A percentile compares a stretch with the other conserved stretches of the same genome.
Conservation (phyloP, 2,797 vertebrate species). For the Myiothlypis chrysogaster region DNA sequence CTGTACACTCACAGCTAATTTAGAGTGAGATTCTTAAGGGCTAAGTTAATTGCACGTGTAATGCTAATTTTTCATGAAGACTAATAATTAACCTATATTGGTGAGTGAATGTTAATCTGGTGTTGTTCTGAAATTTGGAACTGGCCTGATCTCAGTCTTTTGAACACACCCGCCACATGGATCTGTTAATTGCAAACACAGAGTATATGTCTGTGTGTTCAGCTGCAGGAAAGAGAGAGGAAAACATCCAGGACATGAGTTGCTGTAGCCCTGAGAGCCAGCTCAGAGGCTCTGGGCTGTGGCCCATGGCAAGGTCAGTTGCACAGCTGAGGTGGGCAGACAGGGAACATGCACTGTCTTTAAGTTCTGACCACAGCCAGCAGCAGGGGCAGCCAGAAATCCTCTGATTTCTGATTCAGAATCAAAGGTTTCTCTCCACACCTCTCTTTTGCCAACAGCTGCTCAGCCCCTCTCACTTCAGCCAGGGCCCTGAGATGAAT, state of each 20-base stretch:
- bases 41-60: neutral
- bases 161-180: neutral
- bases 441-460: neutral
- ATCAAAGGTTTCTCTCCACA: constrained; percentile 13
- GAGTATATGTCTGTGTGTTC: neutral
- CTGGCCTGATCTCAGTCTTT: neutral
- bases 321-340: neutral
- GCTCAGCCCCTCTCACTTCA: neutral
- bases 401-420: neutral
- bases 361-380: neutral
- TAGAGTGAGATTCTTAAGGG: neutral
- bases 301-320: neutral
- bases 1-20: neutral
- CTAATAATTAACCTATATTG: neutral
- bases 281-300: neutral
- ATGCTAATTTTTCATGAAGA: neutral
- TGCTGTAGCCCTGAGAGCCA: neutral
- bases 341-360: neutral
- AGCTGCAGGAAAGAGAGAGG: neutral
- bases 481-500: neutral
- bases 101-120: neutral
- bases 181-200: neutral
- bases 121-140: neutral
- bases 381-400: constrained; percentile 9
- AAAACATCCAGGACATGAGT: neutral